These are phyloP conservation scores for Hemitrygon akajei DNA, from an alignment of 2,797 vertebrate species.

Conservation along the genomic window DNA sequence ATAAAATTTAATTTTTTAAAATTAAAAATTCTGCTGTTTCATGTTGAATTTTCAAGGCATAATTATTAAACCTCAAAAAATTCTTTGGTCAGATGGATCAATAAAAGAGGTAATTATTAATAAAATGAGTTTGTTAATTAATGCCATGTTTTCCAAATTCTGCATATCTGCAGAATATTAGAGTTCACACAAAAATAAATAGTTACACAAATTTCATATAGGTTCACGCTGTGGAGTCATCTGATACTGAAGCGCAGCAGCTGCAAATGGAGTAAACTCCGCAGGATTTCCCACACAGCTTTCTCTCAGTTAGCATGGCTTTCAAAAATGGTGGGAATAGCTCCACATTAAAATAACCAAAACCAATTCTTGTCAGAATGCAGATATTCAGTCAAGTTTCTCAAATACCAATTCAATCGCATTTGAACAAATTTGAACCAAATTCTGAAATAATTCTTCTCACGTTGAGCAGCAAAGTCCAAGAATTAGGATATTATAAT, in stretches of 20 bases:
- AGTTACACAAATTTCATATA: constrained; percentile 18
- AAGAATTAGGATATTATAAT: background rate
- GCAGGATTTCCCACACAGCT: constrained; percentile 1
- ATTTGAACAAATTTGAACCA: background rate
- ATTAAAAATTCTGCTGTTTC: background rate
- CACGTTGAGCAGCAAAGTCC: background rate
- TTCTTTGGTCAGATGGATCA: background rate
- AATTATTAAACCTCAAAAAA: background rate
- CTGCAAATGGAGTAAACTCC: background rate
- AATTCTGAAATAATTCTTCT: background rate
- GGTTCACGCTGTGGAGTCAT: constrained; percentile 27
- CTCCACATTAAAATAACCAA: background rate
- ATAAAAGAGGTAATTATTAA: background rate
- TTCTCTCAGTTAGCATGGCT: background rate
- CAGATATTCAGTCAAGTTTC: constrained; percentile 5
- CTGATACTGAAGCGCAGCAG: constrained; percentile 16
- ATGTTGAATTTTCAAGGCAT: background rate
- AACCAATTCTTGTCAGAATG: background rate
- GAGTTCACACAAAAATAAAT: constrained; percentile 32
- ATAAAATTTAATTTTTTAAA: background rate
- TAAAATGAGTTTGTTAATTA: constrained; percentile 23
- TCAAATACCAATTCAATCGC: background rate
- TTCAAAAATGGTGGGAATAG: constrained; percentile 17
- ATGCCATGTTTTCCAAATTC: constrained; percentile 21
- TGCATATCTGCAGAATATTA: constrained; percentile 21